phyloP scores from a whole-genome alignment of 2,888 invertebrate genomes.

The Cacoxenus indagator region DNA sequence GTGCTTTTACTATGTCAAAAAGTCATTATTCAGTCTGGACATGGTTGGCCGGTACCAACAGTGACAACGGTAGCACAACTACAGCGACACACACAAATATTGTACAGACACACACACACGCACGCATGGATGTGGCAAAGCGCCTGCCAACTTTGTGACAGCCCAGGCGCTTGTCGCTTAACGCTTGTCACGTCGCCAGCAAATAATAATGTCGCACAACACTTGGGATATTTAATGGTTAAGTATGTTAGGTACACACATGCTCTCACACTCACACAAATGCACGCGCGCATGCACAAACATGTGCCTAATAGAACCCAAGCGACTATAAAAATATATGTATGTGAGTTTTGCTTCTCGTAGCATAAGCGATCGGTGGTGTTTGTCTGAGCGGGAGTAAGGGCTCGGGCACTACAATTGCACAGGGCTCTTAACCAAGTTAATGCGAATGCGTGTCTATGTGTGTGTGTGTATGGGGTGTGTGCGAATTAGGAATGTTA shows the following conservation, averaged over 20 bases:
- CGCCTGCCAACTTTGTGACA: not conserved
- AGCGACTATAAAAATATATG: slow-evolving; percentile 43
- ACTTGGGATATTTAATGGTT: slow-evolving; percentile 13
- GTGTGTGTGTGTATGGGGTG: slow-evolving; percentile 25
- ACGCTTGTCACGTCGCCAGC: slow-evolving; percentile 6
- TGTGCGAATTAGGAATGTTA: not conserved
- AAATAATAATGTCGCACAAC: slow-evolving; percentile 7
- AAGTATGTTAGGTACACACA: not conserved
- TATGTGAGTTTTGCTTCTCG: too few species aligned
- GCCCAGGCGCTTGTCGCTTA: not conserved
- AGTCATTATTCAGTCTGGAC: slow-evolving; percentile 46
- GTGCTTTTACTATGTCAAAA: slow-evolving; percentile 38
- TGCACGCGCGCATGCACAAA: slow-evolving; percentile 6
- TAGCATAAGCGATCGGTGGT: too few species aligned
- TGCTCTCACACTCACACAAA: not conserved
- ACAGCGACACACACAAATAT: not conserved
- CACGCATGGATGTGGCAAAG: not conserved
- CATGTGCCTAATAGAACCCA: slow-evolving; percentile 55
- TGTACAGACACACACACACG: not conserved
- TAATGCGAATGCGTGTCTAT: too few species aligned
- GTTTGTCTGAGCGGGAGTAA: too few species aligned
- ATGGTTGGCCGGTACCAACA: slow-evolving; percentile 30
- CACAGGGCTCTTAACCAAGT: too few species aligned
- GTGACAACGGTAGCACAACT: too few species aligned
- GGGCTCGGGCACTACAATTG: not conserved